Percentiles rank a stretch among this genome's conserved stretches.
phyloP scores from a whole-genome alignment of 2,888 invertebrate species.

The Dicroscelio sp. region DNA sequence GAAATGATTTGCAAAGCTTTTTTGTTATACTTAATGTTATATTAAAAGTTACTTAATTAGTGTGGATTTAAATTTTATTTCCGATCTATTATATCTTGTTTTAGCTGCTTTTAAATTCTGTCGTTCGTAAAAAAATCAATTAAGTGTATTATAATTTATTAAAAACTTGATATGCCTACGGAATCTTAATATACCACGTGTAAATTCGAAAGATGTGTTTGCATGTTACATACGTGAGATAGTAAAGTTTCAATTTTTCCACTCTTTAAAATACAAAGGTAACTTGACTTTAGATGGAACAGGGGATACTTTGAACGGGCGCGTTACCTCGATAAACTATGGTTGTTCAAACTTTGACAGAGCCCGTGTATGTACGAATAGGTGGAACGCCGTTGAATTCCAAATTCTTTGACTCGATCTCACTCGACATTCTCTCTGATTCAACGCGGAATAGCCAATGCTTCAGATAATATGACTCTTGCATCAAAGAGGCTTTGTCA shows the following conservation, averaged over 20 bases:
- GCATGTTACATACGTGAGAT: conserved; percentile 61
- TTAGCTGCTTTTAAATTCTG: too few relatives aligned
- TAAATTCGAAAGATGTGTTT: conserved; percentile 66
- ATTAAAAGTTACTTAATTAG: too few relatives aligned
- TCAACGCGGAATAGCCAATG: conserved; percentile 70
- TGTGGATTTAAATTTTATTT: too few relatives aligned
- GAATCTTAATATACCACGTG: conserved; percentile 66
- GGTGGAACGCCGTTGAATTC: conserved; percentile 76
- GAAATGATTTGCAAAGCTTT: too few relatives aligned
- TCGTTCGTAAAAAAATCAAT: too few relatives aligned
- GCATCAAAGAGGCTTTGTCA: conserved; percentile 74
- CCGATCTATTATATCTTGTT: too few relatives aligned
- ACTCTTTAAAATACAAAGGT: conserved; percentile 69
- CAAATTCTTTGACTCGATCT: conserved; percentile 79
- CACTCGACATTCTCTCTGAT: conserved; percentile 76
- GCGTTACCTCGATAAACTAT: conserved; percentile 77
- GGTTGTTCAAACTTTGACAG: conserved; percentile 79
- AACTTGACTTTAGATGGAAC: conserved; percentile 69
- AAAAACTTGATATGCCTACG: too few relatives aligned
- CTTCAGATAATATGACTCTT: conserved; percentile 76
- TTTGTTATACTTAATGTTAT: too few relatives aligned
- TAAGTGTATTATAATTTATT: too few relatives aligned
- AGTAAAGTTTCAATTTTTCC: conserved; percentile 64
- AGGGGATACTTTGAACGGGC: conserved; percentile 65
- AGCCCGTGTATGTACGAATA: conserved; percentile 69